Percentiles rank a stretch among this genome's conserved stretches.
Evolutionary conservation across 2,888 invertebrate genomes (phyloP).

Genomic region (Anoplius nigerrimus): DNA sequence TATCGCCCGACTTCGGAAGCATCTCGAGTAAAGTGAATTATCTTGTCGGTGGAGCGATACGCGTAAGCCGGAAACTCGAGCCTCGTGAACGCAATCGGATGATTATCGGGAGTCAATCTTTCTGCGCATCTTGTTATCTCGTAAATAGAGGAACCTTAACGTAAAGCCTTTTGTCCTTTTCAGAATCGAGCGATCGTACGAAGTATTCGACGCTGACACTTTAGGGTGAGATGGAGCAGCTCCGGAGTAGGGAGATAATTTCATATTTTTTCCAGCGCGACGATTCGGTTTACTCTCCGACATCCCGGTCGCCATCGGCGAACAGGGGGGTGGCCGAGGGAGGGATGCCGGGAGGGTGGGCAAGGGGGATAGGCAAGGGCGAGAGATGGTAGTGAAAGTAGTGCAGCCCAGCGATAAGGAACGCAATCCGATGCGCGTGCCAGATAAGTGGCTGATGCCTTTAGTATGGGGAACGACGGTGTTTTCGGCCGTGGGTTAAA

Average conservation of each 20-base stretch:
- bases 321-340: slow-evolving; percentile 27
- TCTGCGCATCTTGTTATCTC: too few species aligned
- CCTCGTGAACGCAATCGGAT: too few species aligned
- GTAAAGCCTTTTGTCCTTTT: too few species aligned
- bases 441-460: slow-evolving; percentile 75
- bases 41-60: too few species aligned
- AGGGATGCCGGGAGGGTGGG: slow-evolving; percentile 38
- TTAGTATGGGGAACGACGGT: slow-evolving; percentile 57
- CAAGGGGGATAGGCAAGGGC: slow-evolving; percentile 25
- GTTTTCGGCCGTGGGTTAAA: slow-evolving; percentile 60
- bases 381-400: slow-evolving; percentile 68
- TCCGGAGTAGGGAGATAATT: slow-evolving; percentile 12
- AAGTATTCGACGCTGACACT: too few species aligned
- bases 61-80: too few species aligned
- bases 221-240: too few species aligned
- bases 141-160: too few species aligned
- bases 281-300: slow-evolving; percentile 38
- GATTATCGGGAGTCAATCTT: too few species aligned
- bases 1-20: slow-evolving; percentile 28
- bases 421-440: slow-evolving; percentile 76
- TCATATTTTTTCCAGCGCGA: slow-evolving; percentile 10
- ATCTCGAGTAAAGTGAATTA: too few species aligned
- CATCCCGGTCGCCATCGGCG: slow-evolving; percentile 17
- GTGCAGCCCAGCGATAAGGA: slow-evolving; percentile 73
- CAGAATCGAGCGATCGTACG: too few species aligned